Evolutionary conservation across 2,113 vertebrate species (phyloP), one percentile per base, ranked within the genome.

Genomic region (Corythaeola cristata): DNA sequence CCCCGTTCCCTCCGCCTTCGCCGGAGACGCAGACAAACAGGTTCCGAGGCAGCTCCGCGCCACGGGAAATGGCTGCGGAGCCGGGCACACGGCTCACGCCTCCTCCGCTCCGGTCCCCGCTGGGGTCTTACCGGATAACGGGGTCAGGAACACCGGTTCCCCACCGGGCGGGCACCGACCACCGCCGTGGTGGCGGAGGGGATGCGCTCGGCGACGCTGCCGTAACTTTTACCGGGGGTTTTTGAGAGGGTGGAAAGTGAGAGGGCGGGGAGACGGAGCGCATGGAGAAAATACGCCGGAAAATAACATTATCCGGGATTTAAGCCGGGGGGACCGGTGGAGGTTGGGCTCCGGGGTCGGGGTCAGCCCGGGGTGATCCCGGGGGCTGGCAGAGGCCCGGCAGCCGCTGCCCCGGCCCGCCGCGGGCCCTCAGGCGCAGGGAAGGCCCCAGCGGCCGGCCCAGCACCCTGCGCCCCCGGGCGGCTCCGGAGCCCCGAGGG

Each of bases 221-320:
- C 6, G 3, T 1, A 18, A 66, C 71, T 58, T 58, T 41, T 22
- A 27, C 14, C 27, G 49, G 45, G 8, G 21, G 18, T 8, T 39
- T 15, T 9, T 4, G 15, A 39, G 55, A 8, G 8, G 30, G 30
- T 3, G 35, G 30, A 11, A 50, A 41, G 35, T 12, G 17, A 49
- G 28, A 59, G 53, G 17, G 20, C 2, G 56, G 68, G 15, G 9
- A 9, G 27, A 4, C 4, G 9, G 62, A 14, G 30, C 32, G 28
- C 7, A 14, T 1, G 59, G 69, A 37, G 22, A 27, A 8, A 27
- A 37, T 2, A 1, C 22, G 33, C 69, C 7, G 17, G 39, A 47
- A 56, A 56, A 37, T 1, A 4, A 11, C 33, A 1, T 8, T 4
- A 26, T 0, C 21, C 8, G 19, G 50, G 22, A 6, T 22, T 26